Evolutionary conservation across 2,888 invertebrate genomes (phyloP).

Genomic region (Hydrotaea diabolus): DNA sequence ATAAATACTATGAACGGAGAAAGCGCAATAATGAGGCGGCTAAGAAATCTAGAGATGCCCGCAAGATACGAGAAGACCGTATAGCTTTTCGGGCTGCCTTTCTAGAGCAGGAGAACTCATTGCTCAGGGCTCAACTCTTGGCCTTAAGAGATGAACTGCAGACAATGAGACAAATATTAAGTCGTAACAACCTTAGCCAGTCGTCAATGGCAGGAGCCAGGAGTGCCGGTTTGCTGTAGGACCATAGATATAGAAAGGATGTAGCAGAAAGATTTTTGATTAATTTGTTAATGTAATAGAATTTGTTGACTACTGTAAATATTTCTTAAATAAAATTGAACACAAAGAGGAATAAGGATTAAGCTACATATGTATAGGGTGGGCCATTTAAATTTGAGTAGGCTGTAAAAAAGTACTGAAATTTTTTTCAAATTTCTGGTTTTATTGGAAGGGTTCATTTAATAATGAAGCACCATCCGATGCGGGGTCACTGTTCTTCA

Average conservation of each 20-base stretch:
- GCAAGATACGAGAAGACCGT: slow-evolving; percentile 93
- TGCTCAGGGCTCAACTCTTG: slow-evolving; percentile 90
- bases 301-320: slow-evolving; percentile 2
- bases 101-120: slow-evolving; percentile 93
- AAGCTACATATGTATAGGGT: no score
- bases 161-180: slow-evolving; percentile 76
- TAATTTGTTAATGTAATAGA: not conserved
- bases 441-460: no score
- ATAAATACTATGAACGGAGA: slow-evolving; percentile 93
- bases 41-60: slow-evolving; percentile 93
- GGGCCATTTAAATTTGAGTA: no score
- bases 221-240: not conserved
- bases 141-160: slow-evolving; percentile 88
- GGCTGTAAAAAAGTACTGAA: no score
- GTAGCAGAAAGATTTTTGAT: not conserved
- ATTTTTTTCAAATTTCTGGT: no score
- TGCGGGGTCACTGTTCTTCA: no score
- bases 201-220: not conserved
- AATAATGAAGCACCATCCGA: no score
- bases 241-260: not conserved
- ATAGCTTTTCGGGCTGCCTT: slow-evolving; percentile 92
- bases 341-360: no score
- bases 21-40: slow-evolving; percentile 95
- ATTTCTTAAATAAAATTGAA: slow-evolving; percentile 14
- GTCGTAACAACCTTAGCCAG: slow-evolving; percentile 54